These are phyloP conservation scores for Holothuria glaberrima DNA, from an alignment of 35 echinoderm and acorn worm genomes.

Conservation along the genomic window DNA sequence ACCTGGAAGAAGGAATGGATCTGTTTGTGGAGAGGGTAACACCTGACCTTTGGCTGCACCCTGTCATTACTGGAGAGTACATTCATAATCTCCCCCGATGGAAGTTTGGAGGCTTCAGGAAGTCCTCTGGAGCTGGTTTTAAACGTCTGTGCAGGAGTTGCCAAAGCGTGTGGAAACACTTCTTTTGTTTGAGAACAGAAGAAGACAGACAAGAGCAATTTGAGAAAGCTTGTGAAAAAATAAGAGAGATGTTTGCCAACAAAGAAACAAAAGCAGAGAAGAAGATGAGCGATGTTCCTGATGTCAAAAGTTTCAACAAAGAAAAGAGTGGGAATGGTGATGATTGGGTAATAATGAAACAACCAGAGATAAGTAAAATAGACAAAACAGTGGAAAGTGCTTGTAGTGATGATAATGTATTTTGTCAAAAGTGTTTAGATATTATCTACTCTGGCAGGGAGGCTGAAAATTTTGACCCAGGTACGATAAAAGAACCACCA, in stretches of 20 bases:
- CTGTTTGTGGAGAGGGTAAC: conserved; percentile 67
- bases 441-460: neutral
- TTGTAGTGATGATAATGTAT: conserved; percentile 4
- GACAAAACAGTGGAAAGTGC: neutral
- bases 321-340: neutral
- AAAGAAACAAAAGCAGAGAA: neutral
- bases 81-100: conserved; percentile 83
- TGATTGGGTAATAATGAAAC: neutral
- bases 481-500: neutral
- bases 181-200: neutral
- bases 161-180: neutral
- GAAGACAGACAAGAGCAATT: neutral
- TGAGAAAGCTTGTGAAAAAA: neutral
- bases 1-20: conserved; percentile 89
- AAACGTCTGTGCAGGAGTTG: neutral
- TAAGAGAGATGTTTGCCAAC: neutral
- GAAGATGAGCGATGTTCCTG: neutral
- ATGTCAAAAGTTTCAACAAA: neutral
- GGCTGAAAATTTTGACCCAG: neutral
- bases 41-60: conserved; percentile 91
- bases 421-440: conserved; percentile 18
- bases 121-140: conserved; percentile 6
- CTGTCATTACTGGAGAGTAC: conserved; percentile 73
- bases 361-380: neutral
- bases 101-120: conserved; percentile 60